These are phyloP conservation scores for Otis tarda DNA, from an alignment of 2,113 vertebrate genomes.

Conservation along the genomic window DNA sequence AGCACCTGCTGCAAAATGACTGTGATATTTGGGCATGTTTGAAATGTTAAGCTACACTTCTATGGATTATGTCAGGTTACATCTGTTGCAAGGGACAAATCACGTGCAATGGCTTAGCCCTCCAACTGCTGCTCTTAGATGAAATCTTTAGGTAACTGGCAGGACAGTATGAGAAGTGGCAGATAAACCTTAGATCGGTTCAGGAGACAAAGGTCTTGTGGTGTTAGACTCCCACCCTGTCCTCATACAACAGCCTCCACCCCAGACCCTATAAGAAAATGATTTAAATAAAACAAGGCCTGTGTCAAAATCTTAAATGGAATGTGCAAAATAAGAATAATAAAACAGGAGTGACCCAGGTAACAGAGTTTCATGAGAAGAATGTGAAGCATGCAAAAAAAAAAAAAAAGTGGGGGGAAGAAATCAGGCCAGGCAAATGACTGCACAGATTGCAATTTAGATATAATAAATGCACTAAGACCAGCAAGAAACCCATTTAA, in stretches of 20 bases:
- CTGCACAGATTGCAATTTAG: slow-evolving; percentile 22
- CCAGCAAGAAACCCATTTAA: slow-evolving; percentile 19
- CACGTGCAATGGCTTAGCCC: not conserved
- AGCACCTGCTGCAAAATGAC: not conserved
- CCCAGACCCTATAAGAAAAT: not conserved
- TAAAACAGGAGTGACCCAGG: not conserved
- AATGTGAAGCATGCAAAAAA: not conserved
- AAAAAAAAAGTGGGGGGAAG: not conserved
- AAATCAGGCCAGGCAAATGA: not conserved
- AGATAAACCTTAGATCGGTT: not conserved
- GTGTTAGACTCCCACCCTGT: not conserved
- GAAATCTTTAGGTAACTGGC: not conserved
- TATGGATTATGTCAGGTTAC: not conserved
- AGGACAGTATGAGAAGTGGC: not conserved
- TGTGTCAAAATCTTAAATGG: not conserved
- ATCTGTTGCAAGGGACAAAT: not conserved
- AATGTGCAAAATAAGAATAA: not conserved
- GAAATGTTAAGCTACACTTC: not conserved
- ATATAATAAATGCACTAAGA: not conserved
- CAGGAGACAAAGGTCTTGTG: not conserved
- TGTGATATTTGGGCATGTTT: slow-evolving; percentile 44
- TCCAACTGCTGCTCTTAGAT: not conserved
- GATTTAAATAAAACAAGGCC: not conserved
- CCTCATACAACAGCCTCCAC: not conserved
- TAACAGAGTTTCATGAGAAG: not conserved